phyloP scores from a whole-genome alignment of 1,140 invertebrate genomes.

The Vollenhovia emeryi region DNA sequence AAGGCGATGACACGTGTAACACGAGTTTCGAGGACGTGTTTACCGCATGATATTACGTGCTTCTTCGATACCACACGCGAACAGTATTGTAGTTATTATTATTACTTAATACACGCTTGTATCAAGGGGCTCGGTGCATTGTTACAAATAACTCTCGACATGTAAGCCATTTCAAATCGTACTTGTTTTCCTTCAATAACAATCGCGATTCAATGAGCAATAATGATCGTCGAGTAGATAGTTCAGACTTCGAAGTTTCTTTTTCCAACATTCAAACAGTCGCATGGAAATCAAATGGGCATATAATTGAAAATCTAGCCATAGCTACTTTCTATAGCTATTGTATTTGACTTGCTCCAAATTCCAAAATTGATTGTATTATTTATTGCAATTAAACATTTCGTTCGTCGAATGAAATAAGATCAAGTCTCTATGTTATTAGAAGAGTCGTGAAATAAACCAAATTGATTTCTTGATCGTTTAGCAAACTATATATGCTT shows the following conservation, averaged over 20 bases:
- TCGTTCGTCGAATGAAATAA: neutral
- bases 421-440: neutral
- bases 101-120: constrained; percentile 51
- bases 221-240: neutral
- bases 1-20: constrained; percentile 22
- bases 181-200: constrained; percentile 4
- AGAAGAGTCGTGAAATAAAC: neutral
- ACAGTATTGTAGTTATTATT: constrained; percentile 48
- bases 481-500: neutral
- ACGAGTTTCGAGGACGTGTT: neutral
- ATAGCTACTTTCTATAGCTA: neutral
- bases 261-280: neutral
- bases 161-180: constrained; percentile 8
- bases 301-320: neutral
- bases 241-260: neutral
- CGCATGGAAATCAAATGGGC: neutral
- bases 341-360: neutral
- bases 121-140: constrained; percentile 40
- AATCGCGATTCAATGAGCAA: constrained; percentile 39
- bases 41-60: constrained; percentile 51
- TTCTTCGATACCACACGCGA: constrained; percentile 31
- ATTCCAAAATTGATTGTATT: constrained; percentile 10
- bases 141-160: constrained; percentile 25
- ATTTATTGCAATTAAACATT: neutral
- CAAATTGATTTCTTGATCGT: neutral